Evolutionary conservation across 2,888 invertebrate species (phyloP).

Genomic region (Helleia helle): DNA sequence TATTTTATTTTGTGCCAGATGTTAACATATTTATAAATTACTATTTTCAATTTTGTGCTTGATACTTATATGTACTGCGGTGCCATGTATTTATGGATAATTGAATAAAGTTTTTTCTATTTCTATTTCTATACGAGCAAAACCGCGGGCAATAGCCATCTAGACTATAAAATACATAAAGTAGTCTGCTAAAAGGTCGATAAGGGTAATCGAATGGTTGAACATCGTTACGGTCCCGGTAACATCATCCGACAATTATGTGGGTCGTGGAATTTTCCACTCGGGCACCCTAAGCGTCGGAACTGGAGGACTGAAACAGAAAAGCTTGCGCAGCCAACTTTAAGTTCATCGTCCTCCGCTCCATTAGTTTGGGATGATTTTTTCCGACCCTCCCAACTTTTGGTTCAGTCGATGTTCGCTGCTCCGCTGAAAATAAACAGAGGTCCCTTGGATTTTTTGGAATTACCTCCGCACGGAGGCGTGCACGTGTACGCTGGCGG

Average conservation of each 20-base stretch:
- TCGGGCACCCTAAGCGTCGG: constrained; percentile 13
- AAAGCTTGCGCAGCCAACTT: constrained; percentile 27
- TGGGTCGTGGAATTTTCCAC: constrained; percentile 21
- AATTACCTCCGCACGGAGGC: constrained; percentile 20
- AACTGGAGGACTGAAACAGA: constrained; percentile 15
- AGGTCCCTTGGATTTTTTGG: constrained; percentile 32
- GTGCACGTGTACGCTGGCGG: constrained; percentile 10
- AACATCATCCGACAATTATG: constrained; percentile 18
- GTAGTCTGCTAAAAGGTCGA: constrained; percentile 15
- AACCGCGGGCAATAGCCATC: too few relatives aligned
- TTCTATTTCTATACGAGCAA: too few relatives aligned
- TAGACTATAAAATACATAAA: constrained; percentile 1
- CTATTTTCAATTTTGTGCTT: too few relatives aligned
- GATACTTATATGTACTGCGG: too few relatives aligned
- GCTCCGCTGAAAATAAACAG: constrained; percentile 44
- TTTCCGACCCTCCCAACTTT: constrained; percentile 44
- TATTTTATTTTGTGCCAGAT: too few relatives aligned
- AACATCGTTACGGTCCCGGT: constrained; percentile 14
- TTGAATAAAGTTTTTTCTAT: too few relatives aligned
- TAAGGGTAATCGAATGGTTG: constrained; percentile 11
- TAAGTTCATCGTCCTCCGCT: constrained; percentile 50
- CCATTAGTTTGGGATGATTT: constrained; percentile 57
- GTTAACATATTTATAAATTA: too few relatives aligned
- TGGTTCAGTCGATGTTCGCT: constrained; percentile 30
- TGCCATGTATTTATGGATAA: too few relatives aligned